A percentile compares a stretch with the other conserved stretches of the same genome.
Evolutionary conservation across 2,113 vertebrate genomes (phyloP).

Genomic region (Catagonus wagneri): DNA sequence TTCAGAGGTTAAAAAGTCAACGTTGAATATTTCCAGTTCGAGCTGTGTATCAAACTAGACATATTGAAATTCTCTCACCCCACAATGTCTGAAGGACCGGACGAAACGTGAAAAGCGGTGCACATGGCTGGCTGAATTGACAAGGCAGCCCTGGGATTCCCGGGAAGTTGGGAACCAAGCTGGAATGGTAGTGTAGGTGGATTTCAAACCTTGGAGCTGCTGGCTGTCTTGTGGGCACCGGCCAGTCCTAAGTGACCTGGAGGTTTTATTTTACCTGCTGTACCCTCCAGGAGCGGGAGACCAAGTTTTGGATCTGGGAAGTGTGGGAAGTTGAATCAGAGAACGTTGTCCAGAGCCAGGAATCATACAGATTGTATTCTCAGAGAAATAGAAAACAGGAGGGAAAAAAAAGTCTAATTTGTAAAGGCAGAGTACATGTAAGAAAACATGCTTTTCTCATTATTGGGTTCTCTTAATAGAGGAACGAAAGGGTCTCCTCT

Average conservation of each 20-base stretch:
- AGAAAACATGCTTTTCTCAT: constrained; percentile 54
- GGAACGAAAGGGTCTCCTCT: not conserved
- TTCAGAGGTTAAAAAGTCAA: not conserved
- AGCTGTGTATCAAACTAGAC: not conserved
- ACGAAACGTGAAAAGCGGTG: not conserved
- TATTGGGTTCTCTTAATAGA: not conserved
- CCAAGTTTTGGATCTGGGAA: not conserved
- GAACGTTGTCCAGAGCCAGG: not conserved
- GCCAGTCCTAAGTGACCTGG: not conserved
- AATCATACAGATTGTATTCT: not conserved
- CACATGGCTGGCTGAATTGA: not conserved
- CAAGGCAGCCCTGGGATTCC: not conserved
- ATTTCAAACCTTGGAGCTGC: not conserved
- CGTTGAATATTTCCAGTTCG: constrained; percentile 7
- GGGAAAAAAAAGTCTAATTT: not conserved
- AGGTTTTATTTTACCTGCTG: not conserved
- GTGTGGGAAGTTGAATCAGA: constrained; percentile 6
- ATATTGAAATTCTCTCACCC: not conserved
- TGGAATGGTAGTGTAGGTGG: too few species aligned
- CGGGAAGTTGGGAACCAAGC: not conserved
- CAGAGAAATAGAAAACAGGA: not conserved
- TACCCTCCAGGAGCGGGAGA: not conserved
- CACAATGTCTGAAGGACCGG: not conserved
- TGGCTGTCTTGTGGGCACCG: not conserved
- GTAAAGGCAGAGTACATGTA: not conserved